Percentiles rank a stretch among this genome's conserved stretches.
Evolutionary conservation across 2,113 vertebrate species (phyloP).

Genomic region (Fulmarus glacialis): DNA sequence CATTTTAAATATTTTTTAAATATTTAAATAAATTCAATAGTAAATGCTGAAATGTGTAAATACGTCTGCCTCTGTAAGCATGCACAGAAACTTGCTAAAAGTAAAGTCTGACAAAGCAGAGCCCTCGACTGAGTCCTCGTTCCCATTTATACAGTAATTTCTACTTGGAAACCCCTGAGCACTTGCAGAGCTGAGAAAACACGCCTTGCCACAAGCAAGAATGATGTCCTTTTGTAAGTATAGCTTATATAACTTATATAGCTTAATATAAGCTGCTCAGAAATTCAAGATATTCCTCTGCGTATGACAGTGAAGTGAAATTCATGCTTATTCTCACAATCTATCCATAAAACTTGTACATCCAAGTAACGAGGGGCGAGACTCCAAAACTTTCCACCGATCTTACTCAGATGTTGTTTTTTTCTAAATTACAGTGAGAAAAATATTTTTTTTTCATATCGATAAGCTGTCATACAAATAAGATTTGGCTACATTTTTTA

Average conservation of each 20-base stretch:
- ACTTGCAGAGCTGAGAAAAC: not conserved
- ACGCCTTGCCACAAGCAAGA: not conserved
- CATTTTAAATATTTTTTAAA: not conserved
- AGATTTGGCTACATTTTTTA: not conserved
- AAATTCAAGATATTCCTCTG: not conserved
- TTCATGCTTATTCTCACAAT: not conserved
- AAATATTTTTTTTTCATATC: not conserved
- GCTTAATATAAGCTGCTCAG: not conserved
- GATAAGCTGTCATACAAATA: not conserved
- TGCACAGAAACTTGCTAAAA: not conserved
- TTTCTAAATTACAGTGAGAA: not conserved
- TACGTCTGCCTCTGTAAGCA: not conserved
- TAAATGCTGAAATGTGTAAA: not conserved
- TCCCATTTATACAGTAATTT: not conserved
- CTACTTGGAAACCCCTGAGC: no score
- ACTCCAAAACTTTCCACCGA: not conserved
- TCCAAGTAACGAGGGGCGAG: fast-evolving
- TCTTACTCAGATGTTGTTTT: not conserved
- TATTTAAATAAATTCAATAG: not conserved
- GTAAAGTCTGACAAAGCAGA: not conserved
- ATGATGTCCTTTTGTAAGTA: not conserved
- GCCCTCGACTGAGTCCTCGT: not conserved
- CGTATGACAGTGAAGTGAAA: fast-evolving
- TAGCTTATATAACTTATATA: not conserved
- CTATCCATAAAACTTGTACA: not conserved